Conservation (phyloP, 2,888 invertebrate species). For the Conchocele bisecta region DNA sequence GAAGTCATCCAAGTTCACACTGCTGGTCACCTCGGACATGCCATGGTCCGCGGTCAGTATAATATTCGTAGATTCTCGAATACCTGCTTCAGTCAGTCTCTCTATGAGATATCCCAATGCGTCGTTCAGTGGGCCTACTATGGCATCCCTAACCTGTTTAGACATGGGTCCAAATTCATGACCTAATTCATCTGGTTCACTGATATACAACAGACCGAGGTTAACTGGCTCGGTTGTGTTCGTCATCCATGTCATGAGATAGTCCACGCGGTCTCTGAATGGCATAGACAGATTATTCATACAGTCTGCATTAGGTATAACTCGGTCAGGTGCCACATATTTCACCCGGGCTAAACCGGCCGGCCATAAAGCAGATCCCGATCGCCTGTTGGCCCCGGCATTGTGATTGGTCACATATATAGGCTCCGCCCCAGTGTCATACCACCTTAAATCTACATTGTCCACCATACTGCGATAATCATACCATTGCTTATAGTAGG, state of each 20-base stretch:
- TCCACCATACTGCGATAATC: conserved; percentile 31
- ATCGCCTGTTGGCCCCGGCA: conserved; percentile 85
- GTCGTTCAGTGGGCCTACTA: conserved; percentile 83
- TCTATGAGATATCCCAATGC: conserved; percentile 84
- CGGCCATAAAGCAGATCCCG: conserved; percentile 89
- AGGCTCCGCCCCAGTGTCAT: conserved; percentile 78
- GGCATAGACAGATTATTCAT: too few species aligned
- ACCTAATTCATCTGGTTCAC: conserved; percentile 87
- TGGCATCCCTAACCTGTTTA: conserved; percentile 82
- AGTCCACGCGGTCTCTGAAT: conserved; percentile 71
- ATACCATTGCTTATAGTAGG: conserved; percentile 71
- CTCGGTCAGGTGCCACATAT: conserved; percentile 65
- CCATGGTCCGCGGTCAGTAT: conserved; percentile 90
- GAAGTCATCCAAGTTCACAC: conserved; percentile 55
- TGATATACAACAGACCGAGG: conserved; percentile 87
- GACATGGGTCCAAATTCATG: conserved; percentile 85
- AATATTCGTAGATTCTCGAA: conserved; percentile 86
- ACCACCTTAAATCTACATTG: conserved; percentile 83
- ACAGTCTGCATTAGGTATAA: conserved; percentile 49
- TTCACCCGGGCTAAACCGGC: conserved; percentile 85
- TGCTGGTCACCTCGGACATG: conserved; percentile 84
- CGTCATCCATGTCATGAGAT: conserved; percentile 72
- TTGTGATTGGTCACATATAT: conserved; percentile 83
- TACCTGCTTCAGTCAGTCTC: conserved; percentile 84
- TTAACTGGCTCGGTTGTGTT: conserved; percentile 86